Conservation (phyloP, 2,888 invertebrate genomes). For the Hydrotaea cyrtoneurina region DNA sequence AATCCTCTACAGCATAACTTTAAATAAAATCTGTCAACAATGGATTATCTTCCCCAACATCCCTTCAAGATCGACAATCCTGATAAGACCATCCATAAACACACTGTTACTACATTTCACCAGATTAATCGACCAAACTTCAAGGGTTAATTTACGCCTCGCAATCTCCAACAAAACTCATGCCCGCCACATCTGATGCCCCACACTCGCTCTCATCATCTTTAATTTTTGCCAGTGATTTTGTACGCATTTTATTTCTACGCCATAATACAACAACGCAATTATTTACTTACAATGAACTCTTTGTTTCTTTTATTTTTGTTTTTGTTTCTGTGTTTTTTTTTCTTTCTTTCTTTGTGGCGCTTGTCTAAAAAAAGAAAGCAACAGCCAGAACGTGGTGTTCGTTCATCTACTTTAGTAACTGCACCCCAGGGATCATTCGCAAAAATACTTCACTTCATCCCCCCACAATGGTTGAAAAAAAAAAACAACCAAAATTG, state of each 20-base stretch:
- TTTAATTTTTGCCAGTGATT: constrained; percentile 53
- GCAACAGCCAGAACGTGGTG: neutral
- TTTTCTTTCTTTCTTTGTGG: no score
- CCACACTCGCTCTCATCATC: constrained; percentile 11
- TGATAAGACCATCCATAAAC: no score
- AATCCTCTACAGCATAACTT: no score
- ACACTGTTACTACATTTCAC: no score
- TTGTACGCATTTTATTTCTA: constrained; percentile 29
- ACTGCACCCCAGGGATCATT: constrained; percentile 61
- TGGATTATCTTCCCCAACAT: no score
- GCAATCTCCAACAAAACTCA: constrained; percentile 12
- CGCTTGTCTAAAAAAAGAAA: no score
- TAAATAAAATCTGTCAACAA: no score
- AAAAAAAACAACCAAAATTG: constrained; percentile 22
- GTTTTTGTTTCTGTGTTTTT: no score
- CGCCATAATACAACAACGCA: constrained; percentile 45
- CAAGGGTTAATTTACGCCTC: constrained; percentile 44
- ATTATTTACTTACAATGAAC: constrained; percentile 61
- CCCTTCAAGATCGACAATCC: no score
- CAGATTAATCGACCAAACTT: neutral
- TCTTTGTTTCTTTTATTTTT: constrained; percentile 5
- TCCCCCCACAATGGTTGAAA: neutral
- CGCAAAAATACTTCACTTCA: constrained; percentile 47
- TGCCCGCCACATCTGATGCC: neutral
- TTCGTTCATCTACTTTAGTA: constrained; percentile 52